phyloP scores from a whole-genome alignment of 2,113 vertebrate species.

The Chamaetylas fuelleborni region DNA sequence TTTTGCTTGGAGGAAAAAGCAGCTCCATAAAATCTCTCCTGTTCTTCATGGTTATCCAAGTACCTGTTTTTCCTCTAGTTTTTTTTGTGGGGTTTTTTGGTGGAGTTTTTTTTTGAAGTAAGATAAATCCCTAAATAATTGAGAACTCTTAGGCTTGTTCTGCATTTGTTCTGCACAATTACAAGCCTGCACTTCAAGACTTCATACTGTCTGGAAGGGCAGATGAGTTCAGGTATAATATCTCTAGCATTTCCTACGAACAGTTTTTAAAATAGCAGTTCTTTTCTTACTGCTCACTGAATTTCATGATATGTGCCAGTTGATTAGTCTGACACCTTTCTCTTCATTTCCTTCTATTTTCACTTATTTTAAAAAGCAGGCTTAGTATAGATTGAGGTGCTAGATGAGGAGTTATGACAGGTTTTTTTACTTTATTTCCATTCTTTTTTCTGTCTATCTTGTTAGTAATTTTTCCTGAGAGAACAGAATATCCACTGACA shows the following conservation, averaged over 20 bases:
- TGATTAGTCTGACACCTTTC: background rate
- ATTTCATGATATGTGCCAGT: background rate
- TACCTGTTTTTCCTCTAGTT: background rate
- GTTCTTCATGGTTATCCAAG: background rate
- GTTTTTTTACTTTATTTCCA: background rate
- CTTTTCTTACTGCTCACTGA: background rate
- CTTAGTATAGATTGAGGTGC: background rate
- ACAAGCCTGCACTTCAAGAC: background rate
- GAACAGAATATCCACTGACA: background rate
- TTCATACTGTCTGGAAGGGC: background rate
- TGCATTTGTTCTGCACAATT: background rate
- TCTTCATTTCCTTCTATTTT: background rate
- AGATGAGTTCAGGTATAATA: background rate
- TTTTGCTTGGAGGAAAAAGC: background rate
- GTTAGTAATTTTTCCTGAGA: background rate
- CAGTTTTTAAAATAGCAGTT: background rate
- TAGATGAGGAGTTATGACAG: background rate
- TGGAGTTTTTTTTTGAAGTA: background rate
- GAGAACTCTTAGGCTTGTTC: background rate
- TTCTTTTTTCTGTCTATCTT: background rate
- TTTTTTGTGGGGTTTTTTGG: background rate
- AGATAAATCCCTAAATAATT: background rate
- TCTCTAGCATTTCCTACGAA: background rate
- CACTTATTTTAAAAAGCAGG: background rate
- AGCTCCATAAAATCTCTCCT: background rate